These are phyloP conservation scores for Germaria angustata DNA, from an alignment of 2,888 invertebrate genomes.

Conservation along the genomic window DNA sequence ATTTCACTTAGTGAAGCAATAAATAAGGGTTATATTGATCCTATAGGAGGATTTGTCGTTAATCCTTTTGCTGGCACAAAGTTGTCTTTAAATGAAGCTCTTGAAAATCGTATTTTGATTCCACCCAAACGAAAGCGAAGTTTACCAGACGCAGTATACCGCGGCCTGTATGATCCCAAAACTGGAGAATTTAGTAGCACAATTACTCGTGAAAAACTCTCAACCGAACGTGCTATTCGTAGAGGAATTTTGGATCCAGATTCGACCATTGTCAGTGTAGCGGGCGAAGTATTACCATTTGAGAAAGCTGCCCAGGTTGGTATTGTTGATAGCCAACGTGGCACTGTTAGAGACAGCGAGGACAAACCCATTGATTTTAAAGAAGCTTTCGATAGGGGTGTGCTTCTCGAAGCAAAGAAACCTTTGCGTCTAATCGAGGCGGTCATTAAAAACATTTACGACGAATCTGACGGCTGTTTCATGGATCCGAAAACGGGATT, in stretches of 20 bases:
- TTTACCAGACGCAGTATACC: slow-evolving; percentile 93
- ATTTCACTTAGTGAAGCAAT: slow-evolving; percentile 91
- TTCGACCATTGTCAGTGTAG: slow-evolving; percentile 91
- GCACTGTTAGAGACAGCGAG: slow-evolving; percentile 84
- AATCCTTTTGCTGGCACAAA: slow-evolving; percentile 88
- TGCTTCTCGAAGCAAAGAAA: slow-evolving; percentile 89
- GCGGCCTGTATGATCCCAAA: slow-evolving; percentile 92
- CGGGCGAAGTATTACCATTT: slow-evolving; percentile 90
- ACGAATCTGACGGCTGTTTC: slow-evolving; percentile 89
- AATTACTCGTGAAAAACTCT: slow-evolving; percentile 88
- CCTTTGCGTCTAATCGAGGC: slow-evolving; percentile 91
- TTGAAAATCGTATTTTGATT: slow-evolving; percentile 89
- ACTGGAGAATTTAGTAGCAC: slow-evolving; percentile 91
- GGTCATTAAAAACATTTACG: slow-evolving; percentile 89
- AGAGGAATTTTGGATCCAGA: slow-evolving; percentile 91
- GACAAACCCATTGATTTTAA: slow-evolving; percentile 87
- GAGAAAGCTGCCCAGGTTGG: slow-evolving; percentile 89
- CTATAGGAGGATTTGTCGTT: slow-evolving; percentile 88
- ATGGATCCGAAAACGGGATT: slow-evolving; percentile 90
- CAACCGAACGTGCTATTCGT: slow-evolving; percentile 90
- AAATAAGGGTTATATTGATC: slow-evolving; percentile 87
- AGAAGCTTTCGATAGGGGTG: slow-evolving; percentile 91
- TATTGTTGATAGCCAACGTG: slow-evolving; percentile 87
- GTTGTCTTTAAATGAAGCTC: slow-evolving; percentile 90
- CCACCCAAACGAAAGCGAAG: slow-evolving; percentile 91